Evolutionary conservation across 2,113 vertebrate genomes (phyloP).

Genomic region (Gavialis gangeticus): DNA sequence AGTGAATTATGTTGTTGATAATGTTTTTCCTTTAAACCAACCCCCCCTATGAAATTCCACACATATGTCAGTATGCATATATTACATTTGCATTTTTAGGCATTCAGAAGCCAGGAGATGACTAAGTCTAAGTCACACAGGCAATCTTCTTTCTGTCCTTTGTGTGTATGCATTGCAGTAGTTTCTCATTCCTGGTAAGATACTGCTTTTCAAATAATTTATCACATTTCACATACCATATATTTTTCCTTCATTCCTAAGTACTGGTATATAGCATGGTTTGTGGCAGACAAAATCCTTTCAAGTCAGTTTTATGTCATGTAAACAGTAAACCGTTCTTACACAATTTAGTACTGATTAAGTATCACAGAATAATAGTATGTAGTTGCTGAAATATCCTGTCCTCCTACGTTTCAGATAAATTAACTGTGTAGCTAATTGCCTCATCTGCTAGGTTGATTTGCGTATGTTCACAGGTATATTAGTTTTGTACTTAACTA

Average conservation of each 20-base stretch:
- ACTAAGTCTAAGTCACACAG: neutral
- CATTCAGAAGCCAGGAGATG: neutral
- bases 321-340: neutral
- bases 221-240: no score
- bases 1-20: no score
- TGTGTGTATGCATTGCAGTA: neutral
- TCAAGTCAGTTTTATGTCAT: no score
- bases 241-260: neutral
- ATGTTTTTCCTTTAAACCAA: no score
- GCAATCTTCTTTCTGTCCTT: neutral
- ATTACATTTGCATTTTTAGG: neutral
- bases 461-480: constrained; percentile 49
- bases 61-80: neutral
- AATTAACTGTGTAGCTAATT: constrained; percentile 47
- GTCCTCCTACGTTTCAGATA: neutral
- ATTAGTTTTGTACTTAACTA: constrained; percentile 54
- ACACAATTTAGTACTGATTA: neutral
- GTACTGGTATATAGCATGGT: neutral
- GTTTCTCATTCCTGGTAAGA: constrained; percentile 7
- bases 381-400: neutral
- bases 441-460: constrained; percentile 40
- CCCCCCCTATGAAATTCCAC: neutral
- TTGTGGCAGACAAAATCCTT: neutral
- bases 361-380: neutral
- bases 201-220: neutral